Conservation (phyloP, 2,797 vertebrate genomes). For the Hippocampus kuda region DNA sequence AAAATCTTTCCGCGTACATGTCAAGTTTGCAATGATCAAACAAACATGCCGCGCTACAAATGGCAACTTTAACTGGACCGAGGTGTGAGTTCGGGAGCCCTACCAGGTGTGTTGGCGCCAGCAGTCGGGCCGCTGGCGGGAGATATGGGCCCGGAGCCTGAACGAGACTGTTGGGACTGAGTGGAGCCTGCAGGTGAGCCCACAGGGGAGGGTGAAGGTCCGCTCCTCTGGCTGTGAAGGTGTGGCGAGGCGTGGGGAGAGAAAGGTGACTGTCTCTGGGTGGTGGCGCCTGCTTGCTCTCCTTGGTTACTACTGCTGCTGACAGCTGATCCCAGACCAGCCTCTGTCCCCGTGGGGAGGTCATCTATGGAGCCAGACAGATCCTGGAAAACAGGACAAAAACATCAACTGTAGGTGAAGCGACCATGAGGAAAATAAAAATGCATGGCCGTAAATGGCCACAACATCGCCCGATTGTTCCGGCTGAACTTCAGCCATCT, state of each 20-base stretch:
- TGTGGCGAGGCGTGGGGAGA: constrained; percentile 87
- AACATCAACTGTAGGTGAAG: constrained; percentile 17
- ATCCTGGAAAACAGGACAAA: constrained; percentile 69
- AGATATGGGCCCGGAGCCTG: constrained; percentile 86
- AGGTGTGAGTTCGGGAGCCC: constrained; percentile 8
- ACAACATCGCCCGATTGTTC: neutral
- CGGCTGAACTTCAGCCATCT: too few relatives aligned
- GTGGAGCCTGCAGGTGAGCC: constrained; percentile 88
- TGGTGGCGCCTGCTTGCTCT: constrained; percentile 70
- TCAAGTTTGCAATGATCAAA: neutral
- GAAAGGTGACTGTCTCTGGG: constrained; percentile 88
- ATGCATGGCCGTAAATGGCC: neutral
- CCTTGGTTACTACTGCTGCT: constrained; percentile 74
- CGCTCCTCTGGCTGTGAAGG: constrained; percentile 80
- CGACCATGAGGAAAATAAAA: neutral
- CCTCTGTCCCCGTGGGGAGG: constrained; percentile 89
- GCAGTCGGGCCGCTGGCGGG: constrained; percentile 70
- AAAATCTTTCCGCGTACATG: neutral
- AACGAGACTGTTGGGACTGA: constrained; percentile 87
- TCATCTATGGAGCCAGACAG: constrained; percentile 93
- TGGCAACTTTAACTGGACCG: constrained; percentile 9
- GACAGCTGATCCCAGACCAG: constrained; percentile 78
- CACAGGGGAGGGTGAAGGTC: constrained; percentile 84
- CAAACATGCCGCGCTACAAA: neutral
- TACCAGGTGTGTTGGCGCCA: constrained; percentile 75